Conservation (phyloP, 2,797 vertebrate genomes). For the Periparus ater region DNA sequence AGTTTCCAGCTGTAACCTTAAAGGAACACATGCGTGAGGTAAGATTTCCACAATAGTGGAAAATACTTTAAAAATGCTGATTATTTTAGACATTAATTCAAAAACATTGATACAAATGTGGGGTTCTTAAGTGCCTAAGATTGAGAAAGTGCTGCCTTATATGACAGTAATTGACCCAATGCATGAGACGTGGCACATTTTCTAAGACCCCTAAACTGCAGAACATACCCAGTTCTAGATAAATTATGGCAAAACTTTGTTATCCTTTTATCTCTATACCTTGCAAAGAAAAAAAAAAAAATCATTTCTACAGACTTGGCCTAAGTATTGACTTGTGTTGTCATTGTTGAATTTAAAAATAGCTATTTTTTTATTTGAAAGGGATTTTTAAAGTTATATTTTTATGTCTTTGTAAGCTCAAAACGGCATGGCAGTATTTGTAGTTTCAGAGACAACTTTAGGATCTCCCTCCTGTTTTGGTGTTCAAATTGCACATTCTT, state of each 20-base stretch:
- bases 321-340: not conserved
- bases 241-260: not conserved
- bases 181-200: fast-evolving
- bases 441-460: not conserved
- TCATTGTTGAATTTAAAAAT: not conserved
- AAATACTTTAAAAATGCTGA: not conserved
- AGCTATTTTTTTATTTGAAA: not conserved
- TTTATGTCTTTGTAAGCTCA: not conserved
- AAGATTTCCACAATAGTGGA: not conserved
- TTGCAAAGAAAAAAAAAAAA: not conserved
- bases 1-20: conserved; percentile 74
- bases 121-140: not conserved
- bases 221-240: not conserved
- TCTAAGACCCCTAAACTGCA: not conserved
- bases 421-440: not conserved
- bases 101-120: not conserved
- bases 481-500: not conserved
- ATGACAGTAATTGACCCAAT: not conserved
- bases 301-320: not conserved
- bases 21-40: conserved; percentile 55
- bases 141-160: not conserved
- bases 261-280: not conserved
- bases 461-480: not conserved
- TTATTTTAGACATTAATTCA: not conserved
- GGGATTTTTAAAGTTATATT: not conserved